phyloP scores from a whole-genome alignment of 2,888 invertebrate genomes.

The Diogma glabrata region DNA sequence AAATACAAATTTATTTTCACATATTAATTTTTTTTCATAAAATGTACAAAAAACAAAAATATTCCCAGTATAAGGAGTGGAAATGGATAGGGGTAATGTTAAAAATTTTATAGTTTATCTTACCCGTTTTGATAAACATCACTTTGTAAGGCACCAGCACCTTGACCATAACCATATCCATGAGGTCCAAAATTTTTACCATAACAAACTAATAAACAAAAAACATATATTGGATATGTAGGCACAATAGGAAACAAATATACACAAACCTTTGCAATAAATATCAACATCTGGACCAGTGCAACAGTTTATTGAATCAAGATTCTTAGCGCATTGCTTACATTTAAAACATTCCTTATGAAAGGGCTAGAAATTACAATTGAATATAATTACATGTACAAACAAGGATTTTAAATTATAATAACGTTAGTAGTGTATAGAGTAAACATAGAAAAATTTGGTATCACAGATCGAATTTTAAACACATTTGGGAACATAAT shows the following conservation, averaged over 20 bases:
- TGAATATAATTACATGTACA: background rate
- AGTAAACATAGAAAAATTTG: background rate
- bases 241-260: conserved; percentile 8
- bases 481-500: background rate
- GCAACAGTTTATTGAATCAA: conserved; percentile 85
- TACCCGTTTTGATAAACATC: conserved; percentile 77
- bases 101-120: conserved; percentile 31
- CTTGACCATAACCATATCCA: conserved; percentile 95
- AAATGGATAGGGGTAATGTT: background rate
- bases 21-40: too few relatives aligned
- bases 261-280: conserved; percentile 83
- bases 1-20: too few relatives aligned
- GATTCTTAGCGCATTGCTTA: conserved; percentile 71
- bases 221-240: background rate
- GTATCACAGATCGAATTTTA: background rate
- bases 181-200: conserved; percentile 95
- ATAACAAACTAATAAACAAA: conserved; percentile 68
- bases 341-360: conserved; percentile 92
- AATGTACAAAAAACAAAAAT: background rate
- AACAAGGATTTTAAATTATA: background rate
- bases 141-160: conserved; percentile 86
- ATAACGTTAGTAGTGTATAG: background rate
- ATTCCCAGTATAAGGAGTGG: background rate
- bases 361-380: conserved; percentile 39
- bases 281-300: conserved; percentile 92